Conservation (phyloP, 2,113 vertebrate species). For the Neodontobutis hainanensis region DNA sequence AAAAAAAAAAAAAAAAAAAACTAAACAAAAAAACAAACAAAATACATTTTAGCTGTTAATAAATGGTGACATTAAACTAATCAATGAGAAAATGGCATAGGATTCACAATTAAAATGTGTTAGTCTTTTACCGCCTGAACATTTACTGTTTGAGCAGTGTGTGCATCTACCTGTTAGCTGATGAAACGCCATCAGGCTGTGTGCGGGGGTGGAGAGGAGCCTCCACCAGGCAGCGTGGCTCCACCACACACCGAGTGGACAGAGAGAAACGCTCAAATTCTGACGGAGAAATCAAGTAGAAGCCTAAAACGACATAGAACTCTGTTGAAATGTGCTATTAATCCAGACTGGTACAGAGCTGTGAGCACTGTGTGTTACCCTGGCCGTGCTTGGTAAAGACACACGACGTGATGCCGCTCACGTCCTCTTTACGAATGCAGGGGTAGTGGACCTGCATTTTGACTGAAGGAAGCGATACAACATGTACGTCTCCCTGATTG, state of each 20-base stretch:
- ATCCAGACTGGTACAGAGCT: not conserved
- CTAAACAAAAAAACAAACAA: too few relatives aligned
- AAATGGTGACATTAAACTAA: too few relatives aligned
- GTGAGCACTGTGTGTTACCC: constrained; percentile 73
- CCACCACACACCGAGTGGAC: constrained; percentile 89
- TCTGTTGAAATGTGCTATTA: not conserved
- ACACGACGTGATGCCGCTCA: constrained; percentile 96
- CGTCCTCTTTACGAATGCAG: constrained; percentile 94
- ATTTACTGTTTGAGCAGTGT: not conserved
- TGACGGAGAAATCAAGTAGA: constrained; percentile 96
- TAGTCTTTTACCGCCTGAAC: not conserved
- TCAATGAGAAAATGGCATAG: too few relatives aligned
- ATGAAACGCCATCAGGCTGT: constrained; percentile 66
- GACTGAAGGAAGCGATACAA: constrained; percentile 89
- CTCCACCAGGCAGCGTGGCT: constrained; percentile 88
- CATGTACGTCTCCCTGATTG: constrained; percentile 94
- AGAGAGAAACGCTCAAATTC: constrained; percentile 98
- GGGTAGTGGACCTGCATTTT: constrained; percentile 93
- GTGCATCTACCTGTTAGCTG: constrained; percentile 74
- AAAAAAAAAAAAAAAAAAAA: too few relatives aligned
- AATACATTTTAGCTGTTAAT: too few relatives aligned
- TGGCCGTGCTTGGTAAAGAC: constrained; percentile 97
- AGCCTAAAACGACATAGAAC: constrained; percentile 76
- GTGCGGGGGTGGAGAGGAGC: constrained; percentile 60
- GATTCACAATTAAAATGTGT: too few relatives aligned